Evolutionary conservation across 2,113 vertebrate genomes (phyloP).

Genomic region (Bubo bubo): DNA sequence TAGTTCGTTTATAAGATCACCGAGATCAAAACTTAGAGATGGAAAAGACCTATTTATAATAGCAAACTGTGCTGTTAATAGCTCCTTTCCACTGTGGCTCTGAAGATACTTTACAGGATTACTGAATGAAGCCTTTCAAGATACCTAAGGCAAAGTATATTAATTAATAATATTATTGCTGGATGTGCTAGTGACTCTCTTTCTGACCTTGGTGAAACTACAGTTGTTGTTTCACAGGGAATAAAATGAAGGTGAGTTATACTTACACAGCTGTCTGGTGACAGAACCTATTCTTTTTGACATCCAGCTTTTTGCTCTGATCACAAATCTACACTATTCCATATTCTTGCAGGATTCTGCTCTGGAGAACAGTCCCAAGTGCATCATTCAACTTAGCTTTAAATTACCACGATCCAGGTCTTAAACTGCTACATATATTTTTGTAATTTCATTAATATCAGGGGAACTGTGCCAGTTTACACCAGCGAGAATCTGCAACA

Average conservation of each 20-base stretch:
- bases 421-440: neutral
- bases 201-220: constrained; percentile 19
- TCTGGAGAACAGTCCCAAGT: neutral
- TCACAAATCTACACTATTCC: neutral
- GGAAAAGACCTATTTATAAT: constrained; percentile 62
- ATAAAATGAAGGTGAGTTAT: constrained; percentile 1
- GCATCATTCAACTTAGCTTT: neutral
- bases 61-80: constrained; percentile 4
- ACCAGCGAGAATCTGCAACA: neutral
- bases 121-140: neutral
- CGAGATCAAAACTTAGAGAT: constrained; percentile 41
- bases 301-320: neutral
- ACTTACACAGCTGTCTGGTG: neutral
- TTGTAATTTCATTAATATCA: neutral
- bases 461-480: neutral
- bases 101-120: neutral
- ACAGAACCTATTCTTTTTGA: neutral
- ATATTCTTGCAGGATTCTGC: neutral
- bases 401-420: neutral
- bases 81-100: constrained; percentile 3
- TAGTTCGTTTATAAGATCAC: constrained; percentile 32
- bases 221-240: neutral
- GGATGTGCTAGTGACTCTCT: neutral
- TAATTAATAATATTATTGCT: constrained; percentile 31
- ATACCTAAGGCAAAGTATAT: neutral